Evolutionary conservation across 2,113 vertebrate genomes (phyloP), one percentile per base, ranked within the genome.

Genomic region (Raja brachyura): DNA sequence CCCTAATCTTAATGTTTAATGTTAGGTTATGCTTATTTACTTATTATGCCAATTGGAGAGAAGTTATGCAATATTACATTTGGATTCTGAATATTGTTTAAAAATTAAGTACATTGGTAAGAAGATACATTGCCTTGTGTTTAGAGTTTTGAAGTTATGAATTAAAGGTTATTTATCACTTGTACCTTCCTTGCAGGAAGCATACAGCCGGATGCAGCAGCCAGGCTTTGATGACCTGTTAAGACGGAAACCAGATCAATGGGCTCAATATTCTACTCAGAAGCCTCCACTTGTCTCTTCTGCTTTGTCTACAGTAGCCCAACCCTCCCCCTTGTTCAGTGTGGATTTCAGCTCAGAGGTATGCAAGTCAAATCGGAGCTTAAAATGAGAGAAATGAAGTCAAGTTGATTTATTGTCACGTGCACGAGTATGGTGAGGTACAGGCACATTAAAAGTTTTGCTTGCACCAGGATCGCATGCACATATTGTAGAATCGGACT

Each of bases 261-360:
- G 98, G 98, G 96, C 97, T 0, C 97, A 97, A 92, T 97, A 97
- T 94, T 97, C 98, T 93, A 94, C 96, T 0, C 97, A 96, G 95
- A 97, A 97, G 94, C 94, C 96, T 76, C 95, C 96, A 94, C 95
- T 96, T 93, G 95, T 97, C 25, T 96, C 97, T 0, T 96, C 96
- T 93, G 85, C 96, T 14, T 96, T 97, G 94, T 96, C 97, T 94
- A 95, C 96, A 94, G 95, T 96, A 93, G 96, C 97, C 66, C 96
- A 97, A 94, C 96, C 97, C 94, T 96, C 98, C 94, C 98, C 98
- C 93, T 97, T 98, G 93, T 99, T 99, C 95, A 97, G 97, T 93
- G 96, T 98, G 14, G 97, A 99, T 95, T 98, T 98, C 94, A 96
- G 97, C 94, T 94, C 97, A 54, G 98, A 99, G 97, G 98, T 99